Evolutionary conservation across 1,140 invertebrate species (phyloP).

Genomic region (Bombus pyrosoma): DNA sequence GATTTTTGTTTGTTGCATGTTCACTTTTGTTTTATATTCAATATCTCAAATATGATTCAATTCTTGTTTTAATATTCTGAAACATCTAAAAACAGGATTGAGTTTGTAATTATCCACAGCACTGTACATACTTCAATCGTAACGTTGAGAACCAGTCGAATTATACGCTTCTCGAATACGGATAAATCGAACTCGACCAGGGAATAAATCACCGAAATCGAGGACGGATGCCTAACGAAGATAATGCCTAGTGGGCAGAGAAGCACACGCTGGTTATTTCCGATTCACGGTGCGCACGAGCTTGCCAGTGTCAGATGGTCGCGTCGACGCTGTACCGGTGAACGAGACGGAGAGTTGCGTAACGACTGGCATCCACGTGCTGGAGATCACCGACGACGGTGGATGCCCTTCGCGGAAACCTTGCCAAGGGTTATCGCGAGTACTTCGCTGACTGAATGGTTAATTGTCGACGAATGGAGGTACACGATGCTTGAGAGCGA

Average conservation of each 20-base stretch:
- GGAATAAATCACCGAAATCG: background rate
- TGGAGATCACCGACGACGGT: slow-evolving; percentile 37
- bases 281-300: slow-evolving; percentile 65
- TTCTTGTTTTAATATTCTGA: no score
- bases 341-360: slow-evolving; percentile 46
- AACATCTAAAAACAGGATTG: no score
- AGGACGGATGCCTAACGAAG: background rate
- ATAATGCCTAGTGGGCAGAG: slow-evolving; percentile 26
- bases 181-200: no score
- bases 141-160: no score
- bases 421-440: slow-evolving; percentile 22
- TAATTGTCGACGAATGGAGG: slow-evolving; percentile 17
- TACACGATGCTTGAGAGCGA: slow-evolving; percentile 12
- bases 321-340: slow-evolving; percentile 22
- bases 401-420: slow-evolving; percentile 35
- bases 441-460: slow-evolving; percentile 16
- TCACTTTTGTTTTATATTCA: no score
- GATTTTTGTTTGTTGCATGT: no score
- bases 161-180: no score
- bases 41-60: no score
- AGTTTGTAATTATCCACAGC: no score
- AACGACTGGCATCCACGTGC: slow-evolving; percentile 55
- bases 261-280: slow-evolving; percentile 67
- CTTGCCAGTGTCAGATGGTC: slow-evolving; percentile 48
- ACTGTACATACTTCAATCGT: no score